Evolutionary conservation across 1,140 invertebrate genomes (phyloP).

Genomic region (Drosophila biarmipes): DNA sequence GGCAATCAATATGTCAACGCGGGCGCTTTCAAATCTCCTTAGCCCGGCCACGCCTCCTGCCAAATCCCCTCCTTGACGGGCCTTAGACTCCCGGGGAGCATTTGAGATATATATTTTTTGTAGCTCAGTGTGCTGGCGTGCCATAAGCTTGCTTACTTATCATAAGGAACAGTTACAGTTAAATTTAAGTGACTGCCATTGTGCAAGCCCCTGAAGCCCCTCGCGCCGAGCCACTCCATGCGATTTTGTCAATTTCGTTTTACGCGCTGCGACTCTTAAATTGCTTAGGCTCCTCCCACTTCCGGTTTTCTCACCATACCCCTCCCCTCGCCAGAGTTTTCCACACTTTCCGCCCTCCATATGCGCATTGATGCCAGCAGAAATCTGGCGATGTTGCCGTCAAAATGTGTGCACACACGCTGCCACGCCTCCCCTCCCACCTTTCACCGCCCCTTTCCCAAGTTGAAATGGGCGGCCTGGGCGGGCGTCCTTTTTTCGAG

Average conservation of each 20-base stretch:
- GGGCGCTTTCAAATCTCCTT: slow-evolving; percentile 23
- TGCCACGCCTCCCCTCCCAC: slow-evolving; percentile 9
- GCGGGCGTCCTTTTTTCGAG: background rate
- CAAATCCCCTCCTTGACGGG: slow-evolving; percentile 1
- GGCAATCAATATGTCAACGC: slow-evolving; percentile 28
- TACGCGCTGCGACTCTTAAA: slow-evolving; percentile 68
- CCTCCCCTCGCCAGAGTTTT: background rate
- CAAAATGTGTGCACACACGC: slow-evolving; percentile 64
- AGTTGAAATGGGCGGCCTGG: background rate
- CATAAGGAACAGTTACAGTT: slow-evolving; percentile 60
- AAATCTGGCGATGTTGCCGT: slow-evolving; percentile 65
- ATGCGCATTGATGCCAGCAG: slow-evolving; percentile 63
- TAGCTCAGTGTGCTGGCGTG: slow-evolving; percentile 24
- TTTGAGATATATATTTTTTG: slow-evolving; percentile 15
- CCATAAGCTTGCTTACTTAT: slow-evolving; percentile 56
- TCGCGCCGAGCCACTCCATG: slow-evolving; percentile 52
- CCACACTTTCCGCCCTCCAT: slow-evolving; percentile 14
- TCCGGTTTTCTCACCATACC: background rate
- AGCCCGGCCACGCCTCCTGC: slow-evolving; percentile 10
- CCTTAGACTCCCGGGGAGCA: slow-evolving; percentile 1
- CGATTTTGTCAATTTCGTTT: slow-evolving; percentile 75
- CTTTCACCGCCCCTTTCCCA: slow-evolving; percentile 2
- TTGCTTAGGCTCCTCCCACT: slow-evolving; percentile 13
- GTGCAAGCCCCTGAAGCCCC: background rate
- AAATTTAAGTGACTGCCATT: slow-evolving; percentile 56